Conservation (phyloP, 1,140 invertebrate genomes). For the Scylla paramamosain region DNA sequence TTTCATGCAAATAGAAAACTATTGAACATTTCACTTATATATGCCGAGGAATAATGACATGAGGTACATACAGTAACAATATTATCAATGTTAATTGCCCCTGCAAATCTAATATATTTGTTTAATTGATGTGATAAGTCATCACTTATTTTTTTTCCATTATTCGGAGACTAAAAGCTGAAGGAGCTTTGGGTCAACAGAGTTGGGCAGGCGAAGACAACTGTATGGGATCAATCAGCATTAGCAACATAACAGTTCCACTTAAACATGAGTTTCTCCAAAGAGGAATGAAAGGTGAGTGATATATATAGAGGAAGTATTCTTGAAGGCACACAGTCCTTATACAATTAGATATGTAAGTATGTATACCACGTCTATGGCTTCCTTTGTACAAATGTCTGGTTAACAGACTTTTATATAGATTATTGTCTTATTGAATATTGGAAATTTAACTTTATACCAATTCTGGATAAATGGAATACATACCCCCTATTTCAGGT, state of each 20-base stretch:
- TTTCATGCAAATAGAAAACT: no score
- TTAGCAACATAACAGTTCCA: constrained; percentile 90
- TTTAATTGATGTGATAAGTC: no score
- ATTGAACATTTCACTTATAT: no score
- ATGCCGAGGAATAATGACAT: no score
- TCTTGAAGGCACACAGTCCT: no score
- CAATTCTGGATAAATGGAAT: background rate
- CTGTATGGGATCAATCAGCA: constrained; percentile 86
- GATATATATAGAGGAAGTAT: no score
- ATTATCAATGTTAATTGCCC: background rate
- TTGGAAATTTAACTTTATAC: background rate
- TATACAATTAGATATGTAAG: no score
- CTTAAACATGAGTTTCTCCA: constrained; percentile 86
- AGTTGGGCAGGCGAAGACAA: constrained; percentile 62
- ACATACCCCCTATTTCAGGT: constrained; percentile 81
- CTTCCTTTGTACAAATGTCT: no score
- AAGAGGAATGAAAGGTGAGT: constrained; percentile 72
- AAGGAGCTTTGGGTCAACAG: constrained; percentile 82
- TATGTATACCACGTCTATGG: no score
- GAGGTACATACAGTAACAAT: no score
- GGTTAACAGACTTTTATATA: background rate
- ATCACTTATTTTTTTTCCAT: background rate
- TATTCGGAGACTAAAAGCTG: constrained; percentile 88
- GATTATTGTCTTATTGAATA: background rate
- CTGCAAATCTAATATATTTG: no score